Evolutionary conservation across 2,888 invertebrate species (phyloP).

Genomic region (Lagria hirta): DNA sequence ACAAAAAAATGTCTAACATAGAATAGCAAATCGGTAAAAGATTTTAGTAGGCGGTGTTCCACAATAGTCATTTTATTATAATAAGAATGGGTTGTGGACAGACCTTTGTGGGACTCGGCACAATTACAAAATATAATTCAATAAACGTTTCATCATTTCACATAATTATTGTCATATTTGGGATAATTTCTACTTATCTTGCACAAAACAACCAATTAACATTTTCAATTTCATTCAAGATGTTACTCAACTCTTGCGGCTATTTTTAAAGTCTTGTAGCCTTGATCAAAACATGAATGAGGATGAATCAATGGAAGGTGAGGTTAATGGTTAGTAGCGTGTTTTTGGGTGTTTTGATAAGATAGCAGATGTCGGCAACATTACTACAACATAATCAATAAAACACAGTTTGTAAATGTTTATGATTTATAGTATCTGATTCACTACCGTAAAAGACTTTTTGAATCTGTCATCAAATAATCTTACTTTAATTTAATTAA

Average conservation of each 20-base stretch:
- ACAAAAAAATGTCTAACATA: too few relatives aligned
- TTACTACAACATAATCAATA: too few relatives aligned
- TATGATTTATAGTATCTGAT: too few relatives aligned
- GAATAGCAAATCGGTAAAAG: neutral
- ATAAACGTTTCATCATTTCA: conserved; percentile 1
- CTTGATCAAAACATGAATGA: conserved; percentile 5
- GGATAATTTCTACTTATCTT: conserved; percentile 6
- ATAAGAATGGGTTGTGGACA: conserved; percentile 4
- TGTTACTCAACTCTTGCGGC: conserved; percentile 13
- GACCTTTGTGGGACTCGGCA: conserved; percentile 5
- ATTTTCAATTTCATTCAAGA: conserved; percentile 14
- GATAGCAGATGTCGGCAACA: too few relatives aligned
- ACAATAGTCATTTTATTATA: neutral
- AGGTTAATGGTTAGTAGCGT: too few relatives aligned
- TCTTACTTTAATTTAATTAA: too few relatives aligned
- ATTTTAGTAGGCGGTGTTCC: neutral
- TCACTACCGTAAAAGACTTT: too few relatives aligned
- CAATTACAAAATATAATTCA: conserved; percentile 1
- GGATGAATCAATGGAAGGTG: neutral
- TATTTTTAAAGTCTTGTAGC: conserved; percentile 14
- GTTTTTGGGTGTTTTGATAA: too few relatives aligned
- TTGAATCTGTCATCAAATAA: too few relatives aligned
- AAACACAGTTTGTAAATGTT: too few relatives aligned
- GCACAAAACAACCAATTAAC: conserved; percentile 10
- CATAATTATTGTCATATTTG: conserved; percentile 12